Evolutionary conservation across 2,113 vertebrate species (phyloP).

Genomic region (Urocolius indicus): DNA sequence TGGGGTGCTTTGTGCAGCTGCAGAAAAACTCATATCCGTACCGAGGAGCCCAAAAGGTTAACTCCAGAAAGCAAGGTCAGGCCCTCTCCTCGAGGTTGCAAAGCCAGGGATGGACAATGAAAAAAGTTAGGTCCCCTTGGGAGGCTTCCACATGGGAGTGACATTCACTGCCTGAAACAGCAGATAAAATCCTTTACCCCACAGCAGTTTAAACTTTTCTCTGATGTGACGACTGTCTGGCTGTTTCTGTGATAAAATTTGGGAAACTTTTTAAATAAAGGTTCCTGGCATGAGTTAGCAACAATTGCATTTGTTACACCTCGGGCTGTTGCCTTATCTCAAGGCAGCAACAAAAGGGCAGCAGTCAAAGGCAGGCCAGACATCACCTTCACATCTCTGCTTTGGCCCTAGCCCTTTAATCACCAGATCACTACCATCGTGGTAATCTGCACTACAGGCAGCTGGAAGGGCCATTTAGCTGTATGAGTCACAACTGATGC

Average conservation of each 20-base stretch:
- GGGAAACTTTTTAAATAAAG: neutral
- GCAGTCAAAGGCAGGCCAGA: neutral
- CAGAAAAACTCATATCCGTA: neutral
- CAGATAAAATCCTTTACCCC: neutral
- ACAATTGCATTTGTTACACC: neutral
- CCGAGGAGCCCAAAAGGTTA: neutral
- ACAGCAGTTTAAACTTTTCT: neutral
- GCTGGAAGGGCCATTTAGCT: neutral
- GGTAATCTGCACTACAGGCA: neutral
- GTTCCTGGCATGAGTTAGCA: neutral
- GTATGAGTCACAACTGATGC: neutral
- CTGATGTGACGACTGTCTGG: neutral
- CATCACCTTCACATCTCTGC: neutral
- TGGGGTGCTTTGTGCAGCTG: neutral
- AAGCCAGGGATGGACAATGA: neutral
- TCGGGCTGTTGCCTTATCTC: neutral
- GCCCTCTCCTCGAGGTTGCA: neutral
- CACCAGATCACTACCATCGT: fast-evolving
- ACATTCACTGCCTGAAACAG: neutral
- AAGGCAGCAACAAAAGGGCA: neutral
- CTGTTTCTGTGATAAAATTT: neutral
- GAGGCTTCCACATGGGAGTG: neutral
- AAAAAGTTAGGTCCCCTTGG: neutral
- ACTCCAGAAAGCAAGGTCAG: neutral
- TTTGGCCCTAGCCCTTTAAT: neutral